phyloP scores from a whole-genome alignment of 2,888 invertebrate genomes.

The Fabriciana adippe region DNA sequence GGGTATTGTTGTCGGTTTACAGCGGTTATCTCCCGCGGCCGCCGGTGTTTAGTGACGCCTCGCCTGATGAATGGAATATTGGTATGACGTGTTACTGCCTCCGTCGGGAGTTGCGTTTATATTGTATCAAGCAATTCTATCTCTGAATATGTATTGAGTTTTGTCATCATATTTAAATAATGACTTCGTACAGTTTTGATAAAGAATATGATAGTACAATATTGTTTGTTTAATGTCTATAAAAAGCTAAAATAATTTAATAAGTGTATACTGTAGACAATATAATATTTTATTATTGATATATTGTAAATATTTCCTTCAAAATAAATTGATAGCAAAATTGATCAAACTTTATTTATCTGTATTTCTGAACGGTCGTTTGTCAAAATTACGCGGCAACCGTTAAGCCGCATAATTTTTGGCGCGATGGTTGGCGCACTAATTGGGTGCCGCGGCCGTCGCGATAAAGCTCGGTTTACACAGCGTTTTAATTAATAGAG shows the following conservation, averaged over 20 bases:
- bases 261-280: not conserved
- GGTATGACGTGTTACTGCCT: conserved; percentile 52
- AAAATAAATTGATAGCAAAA: conserved; percentile 6
- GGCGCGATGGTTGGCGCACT: conserved; percentile 65
- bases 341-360: conserved; percentile 48
- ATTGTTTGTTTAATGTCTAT: not conserved
- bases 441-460: conserved; percentile 68
- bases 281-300: not conserved
- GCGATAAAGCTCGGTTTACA: conserved; percentile 80
- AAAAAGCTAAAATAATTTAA: not conserved
- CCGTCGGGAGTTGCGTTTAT: conserved; percentile 44
- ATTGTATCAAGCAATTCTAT: conserved; percentile 38
- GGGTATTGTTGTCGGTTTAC: conserved; percentile 80
- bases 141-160: conserved; percentile 31
- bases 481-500: conserved; percentile 80
- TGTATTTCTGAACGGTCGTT: conserved; percentile 67
- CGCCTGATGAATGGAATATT: conserved; percentile 76
- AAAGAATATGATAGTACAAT: conserved; percentile 5
- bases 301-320: not conserved
- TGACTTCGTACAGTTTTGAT: conserved; percentile 9
- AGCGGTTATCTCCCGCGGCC: conserved; percentile 74
- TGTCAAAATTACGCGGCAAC: conserved; percentile 75
- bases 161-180: conserved; percentile 16
- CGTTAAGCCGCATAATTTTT: conserved; percentile 81
- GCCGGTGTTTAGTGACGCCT: conserved; percentile 74